Conservation (phyloP, 2,888 invertebrate genomes). For the Agrenia bidenticulata region DNA sequence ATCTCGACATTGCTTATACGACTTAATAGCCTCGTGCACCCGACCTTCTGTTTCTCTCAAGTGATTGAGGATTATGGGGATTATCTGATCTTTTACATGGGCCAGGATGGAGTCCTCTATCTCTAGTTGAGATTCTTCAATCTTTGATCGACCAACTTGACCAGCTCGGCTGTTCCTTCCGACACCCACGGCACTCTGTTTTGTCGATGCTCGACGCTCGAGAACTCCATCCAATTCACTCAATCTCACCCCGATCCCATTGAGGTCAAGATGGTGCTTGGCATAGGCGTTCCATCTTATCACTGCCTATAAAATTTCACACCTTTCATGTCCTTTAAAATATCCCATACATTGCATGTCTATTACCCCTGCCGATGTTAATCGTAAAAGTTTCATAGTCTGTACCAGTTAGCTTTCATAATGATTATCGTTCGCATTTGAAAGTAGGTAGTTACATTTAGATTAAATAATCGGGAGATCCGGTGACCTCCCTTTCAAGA, state of each 20-base stretch:
- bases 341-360: too few relatives aligned
- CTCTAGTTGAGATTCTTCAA: constrained; percentile 18
- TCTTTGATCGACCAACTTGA: not conserved
- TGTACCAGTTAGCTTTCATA: too few relatives aligned
- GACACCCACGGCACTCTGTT: not conserved
- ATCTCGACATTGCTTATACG: constrained; percentile 35
- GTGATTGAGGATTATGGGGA: constrained; percentile 48
- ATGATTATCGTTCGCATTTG: not conserved
- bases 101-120: constrained; percentile 33
- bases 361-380: too few relatives aligned
- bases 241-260: constrained; percentile 29
- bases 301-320: constrained; percentile 27
- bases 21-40: constrained; percentile 43
- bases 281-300: constrained; percentile 51
- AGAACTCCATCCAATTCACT: constrained; percentile 36
- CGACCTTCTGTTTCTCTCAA: constrained; percentile 37
- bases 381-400: too few relatives aligned
- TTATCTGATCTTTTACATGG: constrained; percentile 32
- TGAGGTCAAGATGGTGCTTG: constrained; percentile 37
- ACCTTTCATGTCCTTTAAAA: too few relatives aligned
- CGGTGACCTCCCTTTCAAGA: constrained; percentile 25
- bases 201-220: constrained; percentile 10
- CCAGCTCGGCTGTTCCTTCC: not conserved
- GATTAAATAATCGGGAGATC: constrained; percentile 12
- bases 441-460: not conserved